phyloP scores from a whole-genome alignment of 1,140 invertebrate species.

The Melanaphis sacchari region DNA sequence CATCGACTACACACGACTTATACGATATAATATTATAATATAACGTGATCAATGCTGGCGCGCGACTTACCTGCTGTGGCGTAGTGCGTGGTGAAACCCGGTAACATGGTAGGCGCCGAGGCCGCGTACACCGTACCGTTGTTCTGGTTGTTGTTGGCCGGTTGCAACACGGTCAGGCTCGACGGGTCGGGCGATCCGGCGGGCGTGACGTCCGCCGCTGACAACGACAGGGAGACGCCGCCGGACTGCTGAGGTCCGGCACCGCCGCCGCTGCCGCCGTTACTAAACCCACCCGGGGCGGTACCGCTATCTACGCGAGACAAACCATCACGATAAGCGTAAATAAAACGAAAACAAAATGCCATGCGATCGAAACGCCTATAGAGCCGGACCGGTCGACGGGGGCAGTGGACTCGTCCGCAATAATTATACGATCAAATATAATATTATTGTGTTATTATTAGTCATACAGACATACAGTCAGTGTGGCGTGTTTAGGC shows the following conservation, averaged over 20 bases:
- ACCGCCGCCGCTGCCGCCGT: slow-evolving; percentile 49
- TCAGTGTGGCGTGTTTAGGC: no score
- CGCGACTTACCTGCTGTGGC: slow-evolving; percentile 72
- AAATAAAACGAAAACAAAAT: slow-evolving; percentile 20
- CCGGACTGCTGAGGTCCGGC: slow-evolving; percentile 62
- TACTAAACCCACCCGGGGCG: slow-evolving; percentile 44
- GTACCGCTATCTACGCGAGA: slow-evolving; percentile 56
- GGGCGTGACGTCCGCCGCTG: slow-evolving; percentile 68
- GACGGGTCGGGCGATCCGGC: slow-evolving; percentile 62
- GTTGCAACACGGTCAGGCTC: slow-evolving; percentile 66
- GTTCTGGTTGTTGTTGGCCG: slow-evolving; percentile 67
- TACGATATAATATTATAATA: background rate
- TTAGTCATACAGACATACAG: background rate
- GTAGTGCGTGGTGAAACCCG: slow-evolving; percentile 74
- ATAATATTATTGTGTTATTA: no score
- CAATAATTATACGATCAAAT: no score
- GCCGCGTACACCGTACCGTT: slow-evolving; percentile 64
- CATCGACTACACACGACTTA: no score
- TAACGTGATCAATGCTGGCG: background rate
- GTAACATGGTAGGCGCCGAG: slow-evolving; percentile 69
- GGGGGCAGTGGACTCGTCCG: background rate
- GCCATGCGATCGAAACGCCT: background rate
- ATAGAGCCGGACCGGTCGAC: background rate
- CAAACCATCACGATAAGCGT: slow-evolving; percentile 38
- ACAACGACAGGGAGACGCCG: slow-evolving; percentile 65